These are phyloP conservation scores for Ashinkailepas kermadecensis DNA, from an alignment of 2,888 invertebrate genomes.

Conservation along the genomic window DNA sequence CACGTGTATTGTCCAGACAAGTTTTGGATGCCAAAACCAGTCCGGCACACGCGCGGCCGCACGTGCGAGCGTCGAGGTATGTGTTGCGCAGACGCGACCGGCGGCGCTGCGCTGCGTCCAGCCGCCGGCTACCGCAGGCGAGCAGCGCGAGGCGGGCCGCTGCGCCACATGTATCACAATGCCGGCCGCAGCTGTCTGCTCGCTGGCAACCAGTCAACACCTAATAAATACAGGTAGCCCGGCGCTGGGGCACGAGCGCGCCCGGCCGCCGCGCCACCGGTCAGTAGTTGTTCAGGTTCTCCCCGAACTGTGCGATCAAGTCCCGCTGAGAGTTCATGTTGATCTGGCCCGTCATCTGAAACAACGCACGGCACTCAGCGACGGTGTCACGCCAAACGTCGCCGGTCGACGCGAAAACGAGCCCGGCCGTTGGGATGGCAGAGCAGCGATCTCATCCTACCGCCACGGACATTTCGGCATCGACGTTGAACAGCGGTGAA, in stretches of 20 bases:
- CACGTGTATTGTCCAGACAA: not conserved
- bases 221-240: slow-evolving; percentile 1
- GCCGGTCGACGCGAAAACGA: too few species aligned
- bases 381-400: too few species aligned
- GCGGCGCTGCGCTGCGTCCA: too few species aligned
- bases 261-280: not conserved
- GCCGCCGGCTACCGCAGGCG: too few species aligned
- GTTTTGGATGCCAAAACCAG: slow-evolving; percentile 6
- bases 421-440: too few species aligned
- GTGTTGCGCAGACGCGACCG: not conserved
- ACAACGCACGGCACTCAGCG: too few species aligned
- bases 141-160: too few species aligned
- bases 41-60: not conserved
- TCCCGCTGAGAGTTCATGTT: slow-evolving; percentile 19
- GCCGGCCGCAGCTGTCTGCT: not conserved
- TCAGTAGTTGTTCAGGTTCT: slow-evolving; percentile 18
- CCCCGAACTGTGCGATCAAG: slow-evolving; percentile 20
- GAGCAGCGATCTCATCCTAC: too few species aligned
- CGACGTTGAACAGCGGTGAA: too few species aligned
- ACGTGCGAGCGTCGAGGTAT: not conserved
- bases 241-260: not conserved
- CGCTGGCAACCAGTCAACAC: not conserved
- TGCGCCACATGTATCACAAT: not conserved
- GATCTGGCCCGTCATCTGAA: slow-evolving; percentile 16
- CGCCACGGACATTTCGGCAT: too few species aligned